Evolutionary conservation across 2,797 vertebrate species (phyloP), one percentile per base, ranked within the genome.

Genomic region (Thunnus albacares): DNA sequence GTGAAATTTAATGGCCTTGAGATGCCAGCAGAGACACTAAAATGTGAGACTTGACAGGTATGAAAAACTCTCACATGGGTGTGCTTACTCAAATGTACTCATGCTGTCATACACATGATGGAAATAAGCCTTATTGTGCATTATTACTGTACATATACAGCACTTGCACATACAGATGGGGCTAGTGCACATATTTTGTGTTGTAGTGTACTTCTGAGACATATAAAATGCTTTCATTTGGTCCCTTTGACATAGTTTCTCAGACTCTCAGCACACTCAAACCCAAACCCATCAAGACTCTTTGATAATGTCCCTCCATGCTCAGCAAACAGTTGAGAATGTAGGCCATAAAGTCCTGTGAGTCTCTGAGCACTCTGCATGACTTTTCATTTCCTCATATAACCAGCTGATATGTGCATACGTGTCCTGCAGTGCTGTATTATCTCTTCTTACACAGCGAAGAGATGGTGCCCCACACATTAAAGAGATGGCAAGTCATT

Each of bases 401-500:
- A 62, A 55, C 61, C 59, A 81, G 53, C 63, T 57, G 71, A 78
- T 81, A 26, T 79, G 66, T 58, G 75, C 53, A 13, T 56, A 0
- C 70, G 57, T 74, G 72, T 74, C 80, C 84, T 85, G 69, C 77
- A 79, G 81, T 65, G 43, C 51, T 86, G 60, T 58, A 56, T 82
- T 80, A 77, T 66, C 60, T 68, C 38, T 79, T 59, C 65, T 67
- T 73, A 76, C 87, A 79, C 26, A 61, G n/a, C 41, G 38, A 30
- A 66, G 57, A 53, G 49, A 10, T 22, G 58, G 12, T 33, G 78
- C 58, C 18, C 8, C 61, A 24, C 59, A 83, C 83, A 75, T 70
- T 78, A 86, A 89, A 82, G 83, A 74, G 51, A 55, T 60, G 22
- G 60, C 73, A 72, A 28, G 65, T 86, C 89, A 87, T 90, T 88